Conservation (phyloP, 2,888 invertebrate genomes). For the Drepana falcataria region DNA sequence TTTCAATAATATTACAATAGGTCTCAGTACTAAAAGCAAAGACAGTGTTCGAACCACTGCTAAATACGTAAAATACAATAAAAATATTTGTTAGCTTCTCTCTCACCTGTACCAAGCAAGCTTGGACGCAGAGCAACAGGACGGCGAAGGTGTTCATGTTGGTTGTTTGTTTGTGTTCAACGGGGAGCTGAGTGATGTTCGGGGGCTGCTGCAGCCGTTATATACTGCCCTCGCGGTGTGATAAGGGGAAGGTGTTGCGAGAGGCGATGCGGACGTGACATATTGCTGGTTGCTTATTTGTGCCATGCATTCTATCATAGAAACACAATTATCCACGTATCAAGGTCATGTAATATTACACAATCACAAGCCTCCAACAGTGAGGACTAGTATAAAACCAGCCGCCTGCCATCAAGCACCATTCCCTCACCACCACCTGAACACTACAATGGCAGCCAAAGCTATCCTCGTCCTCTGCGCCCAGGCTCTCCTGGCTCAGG, state of each 20-base stretch:
- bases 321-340: not conserved
- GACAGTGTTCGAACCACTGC: too few relatives aligned
- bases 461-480: constrained; percentile 5
- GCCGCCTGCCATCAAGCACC: not conserved
- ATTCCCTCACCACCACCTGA: not conserved
- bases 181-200: constrained; percentile 2
- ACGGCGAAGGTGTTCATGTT: constrained; percentile 7
- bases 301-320: not conserved
- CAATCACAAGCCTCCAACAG: not conserved
- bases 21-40: too few relatives aligned
- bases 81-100: not conserved
- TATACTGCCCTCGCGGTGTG: constrained; percentile 1
- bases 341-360: not conserved
- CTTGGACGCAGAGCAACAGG: constrained; percentile 5
- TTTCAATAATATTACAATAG: too few relatives aligned
- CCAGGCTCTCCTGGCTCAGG: constrained; percentile 8
- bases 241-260: not conserved
- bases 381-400: not conserved
- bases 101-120: constrained; percentile 5
- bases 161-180: constrained; percentile 3
- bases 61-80: not conserved
- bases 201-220: not conserved
- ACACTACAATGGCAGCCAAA: constrained; percentile 1
- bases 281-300: too few relatives aligned
- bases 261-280: not conserved